Evolutionary conservation across 2,797 vertebrate species (phyloP).

Genomic region (Phataginus tricuspis): DNA sequence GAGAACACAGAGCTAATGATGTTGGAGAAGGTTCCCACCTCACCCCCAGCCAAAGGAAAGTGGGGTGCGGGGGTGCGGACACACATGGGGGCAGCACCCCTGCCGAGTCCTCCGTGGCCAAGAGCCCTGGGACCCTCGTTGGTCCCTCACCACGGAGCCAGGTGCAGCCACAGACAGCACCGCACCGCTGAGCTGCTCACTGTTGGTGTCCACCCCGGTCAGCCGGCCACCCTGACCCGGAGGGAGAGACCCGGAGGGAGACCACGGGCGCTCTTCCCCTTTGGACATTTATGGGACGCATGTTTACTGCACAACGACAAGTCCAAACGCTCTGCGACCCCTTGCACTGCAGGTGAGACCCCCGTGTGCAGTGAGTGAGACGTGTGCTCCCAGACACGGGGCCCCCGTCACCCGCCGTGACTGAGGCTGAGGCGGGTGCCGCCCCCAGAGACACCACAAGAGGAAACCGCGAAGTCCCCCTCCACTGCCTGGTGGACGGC

Average conservation of each 20-base stretch:
- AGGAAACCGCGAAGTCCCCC: accelerated
- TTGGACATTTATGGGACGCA: too few species aligned
- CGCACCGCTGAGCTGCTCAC: accelerated
- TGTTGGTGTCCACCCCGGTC: accelerated
- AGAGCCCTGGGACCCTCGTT: too few species aligned
- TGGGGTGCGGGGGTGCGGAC: accelerated
- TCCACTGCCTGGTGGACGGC: neutral
- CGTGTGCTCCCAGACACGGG: neutral
- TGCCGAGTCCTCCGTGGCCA: too few species aligned
- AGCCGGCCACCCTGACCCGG: accelerated
- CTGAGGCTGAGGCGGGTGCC: accelerated
- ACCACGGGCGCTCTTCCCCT: accelerated
- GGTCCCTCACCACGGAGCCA: too few species aligned
- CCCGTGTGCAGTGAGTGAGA: neutral
- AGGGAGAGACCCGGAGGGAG: neutral
- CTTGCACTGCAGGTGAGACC: too few species aligned
- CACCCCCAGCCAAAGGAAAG: neutral
- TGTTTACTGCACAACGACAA: accelerated
- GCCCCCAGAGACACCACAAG: neutral
- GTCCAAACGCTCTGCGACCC: neutral
- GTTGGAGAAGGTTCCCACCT: accelerated
- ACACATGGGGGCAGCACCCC: accelerated
- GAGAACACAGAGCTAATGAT: neutral
- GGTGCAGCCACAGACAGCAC: too few species aligned
- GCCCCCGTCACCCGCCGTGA: accelerated